These are phyloP conservation scores for Drymodes brunneopygia DNA, from an alignment of 2,113 vertebrate genomes.

Conservation along the genomic window DNA sequence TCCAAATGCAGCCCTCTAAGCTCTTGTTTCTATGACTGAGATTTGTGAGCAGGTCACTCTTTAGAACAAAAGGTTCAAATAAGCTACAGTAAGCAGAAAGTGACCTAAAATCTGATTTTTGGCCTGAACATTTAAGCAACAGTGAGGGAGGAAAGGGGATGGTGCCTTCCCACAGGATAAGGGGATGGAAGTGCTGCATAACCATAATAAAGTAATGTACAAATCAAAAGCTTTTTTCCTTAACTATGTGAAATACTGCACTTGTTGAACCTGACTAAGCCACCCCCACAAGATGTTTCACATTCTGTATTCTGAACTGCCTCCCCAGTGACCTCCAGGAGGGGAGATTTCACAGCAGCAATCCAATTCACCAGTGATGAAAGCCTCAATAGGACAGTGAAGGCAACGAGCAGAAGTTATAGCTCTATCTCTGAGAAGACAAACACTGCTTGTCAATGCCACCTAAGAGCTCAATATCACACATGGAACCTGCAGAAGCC, in stretches of 20 bases:
- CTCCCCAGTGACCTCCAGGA: constrained; percentile 13
- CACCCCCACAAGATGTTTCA: background rate
- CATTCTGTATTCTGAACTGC: background rate
- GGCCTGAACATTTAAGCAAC: background rate
- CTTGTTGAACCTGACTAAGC: background rate
- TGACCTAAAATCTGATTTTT: background rate
- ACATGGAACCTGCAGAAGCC: background rate
- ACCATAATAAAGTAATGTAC: background rate
- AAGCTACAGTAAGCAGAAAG: background rate
- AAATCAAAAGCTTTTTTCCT: background rate
- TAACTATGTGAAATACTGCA: background rate
- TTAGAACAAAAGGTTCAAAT: background rate
- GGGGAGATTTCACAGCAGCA: background rate
- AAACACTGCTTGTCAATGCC: constrained; percentile 37
- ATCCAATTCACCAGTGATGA: constrained; percentile 12
- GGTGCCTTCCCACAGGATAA: background rate
- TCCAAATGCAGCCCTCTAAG: background rate
- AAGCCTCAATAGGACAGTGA: background rate
- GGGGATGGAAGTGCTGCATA: background rate
- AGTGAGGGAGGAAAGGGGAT: background rate
- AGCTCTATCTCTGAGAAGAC: constrained; percentile 8
- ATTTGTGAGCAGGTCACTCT: background rate
- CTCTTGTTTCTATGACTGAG: background rate
- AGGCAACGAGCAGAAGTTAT: constrained; percentile 19
- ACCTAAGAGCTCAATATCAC: background rate